Conservation (phyloP, 2,888 invertebrate species). For the Baronia brevicornis region DNA sequence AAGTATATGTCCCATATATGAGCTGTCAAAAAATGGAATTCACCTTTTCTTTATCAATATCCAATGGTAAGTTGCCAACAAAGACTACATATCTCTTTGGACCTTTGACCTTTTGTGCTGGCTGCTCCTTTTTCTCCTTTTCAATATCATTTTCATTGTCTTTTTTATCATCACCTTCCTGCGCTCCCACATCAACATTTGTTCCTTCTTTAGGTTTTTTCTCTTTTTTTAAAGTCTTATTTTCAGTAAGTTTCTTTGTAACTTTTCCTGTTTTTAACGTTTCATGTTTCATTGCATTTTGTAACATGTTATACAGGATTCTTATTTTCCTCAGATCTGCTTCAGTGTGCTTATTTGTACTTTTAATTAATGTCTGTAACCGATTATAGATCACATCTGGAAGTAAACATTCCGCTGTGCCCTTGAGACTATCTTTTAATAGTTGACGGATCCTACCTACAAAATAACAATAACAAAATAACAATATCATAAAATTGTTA, state of each 20-base stretch:
- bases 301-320: conserved; percentile 57
- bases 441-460: conserved; percentile 54
- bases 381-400: conserved; percentile 53
- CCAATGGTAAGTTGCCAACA: conserved; percentile 57
- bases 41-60: conserved; percentile 51
- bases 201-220: conserved; percentile 18
- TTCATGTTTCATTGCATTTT: conserved; percentile 27
- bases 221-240: conserved; percentile 12
- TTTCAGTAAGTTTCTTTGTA: conserved; percentile 20
- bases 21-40: no score
- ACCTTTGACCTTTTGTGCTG: conserved; percentile 36
- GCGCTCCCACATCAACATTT: conserved; percentile 12
- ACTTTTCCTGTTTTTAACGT: conserved; percentile 10
- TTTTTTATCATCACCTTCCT: conserved; percentile 16
- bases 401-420: conserved; percentile 35
- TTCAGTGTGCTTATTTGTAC: conserved; percentile 32
- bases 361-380: conserved; percentile 43
- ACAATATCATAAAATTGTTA: not conserved
- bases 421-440: conserved; percentile 42
- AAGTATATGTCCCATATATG: no score
- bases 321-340: conserved; percentile 49
- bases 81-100: conserved; percentile 68
- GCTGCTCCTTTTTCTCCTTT: no score
- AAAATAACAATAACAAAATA: conserved; percentile 20
- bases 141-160: conserved; percentile 12